These are phyloP conservation scores for Acanthoscelides obtectus DNA, from an alignment of 2,888 invertebrate species.

Conservation along the genomic window DNA sequence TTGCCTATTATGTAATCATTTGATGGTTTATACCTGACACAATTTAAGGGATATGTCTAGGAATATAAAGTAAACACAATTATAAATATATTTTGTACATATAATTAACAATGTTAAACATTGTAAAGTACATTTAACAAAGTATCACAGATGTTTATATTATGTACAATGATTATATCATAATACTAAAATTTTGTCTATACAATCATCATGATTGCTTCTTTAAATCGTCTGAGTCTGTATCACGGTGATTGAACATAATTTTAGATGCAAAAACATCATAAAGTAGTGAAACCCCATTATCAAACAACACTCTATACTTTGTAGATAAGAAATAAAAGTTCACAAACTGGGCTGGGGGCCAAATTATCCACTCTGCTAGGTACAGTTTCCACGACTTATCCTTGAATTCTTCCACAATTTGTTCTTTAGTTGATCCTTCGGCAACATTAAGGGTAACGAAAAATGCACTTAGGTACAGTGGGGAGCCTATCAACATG, in stretches of 20 bases:
- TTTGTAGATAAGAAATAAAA: slow-evolving; percentile 80
- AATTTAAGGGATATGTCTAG: too few species aligned
- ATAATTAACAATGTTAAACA: neutral
- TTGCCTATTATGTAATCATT: too few species aligned
- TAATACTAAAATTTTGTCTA: neutral
- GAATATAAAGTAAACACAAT: too few species aligned
- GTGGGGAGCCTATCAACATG: slow-evolving; percentile 78
- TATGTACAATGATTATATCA: neutral
- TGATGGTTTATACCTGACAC: too few species aligned
- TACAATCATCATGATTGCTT: neutral
- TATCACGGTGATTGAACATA: slow-evolving; percentile 49
- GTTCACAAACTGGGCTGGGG: slow-evolving; percentile 88
- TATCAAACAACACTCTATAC: slow-evolving; percentile 84
- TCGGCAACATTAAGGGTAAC: slow-evolving; percentile 70
- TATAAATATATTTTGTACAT: too few species aligned
- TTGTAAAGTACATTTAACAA: neutral
- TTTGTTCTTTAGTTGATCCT: slow-evolving; percentile 54
- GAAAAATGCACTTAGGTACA: slow-evolving; percentile 74
- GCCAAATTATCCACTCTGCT: slow-evolving; percentile 92
- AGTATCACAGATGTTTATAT: neutral
- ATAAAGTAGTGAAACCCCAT: slow-evolving; percentile 77
- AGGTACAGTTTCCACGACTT: slow-evolving; percentile 76
- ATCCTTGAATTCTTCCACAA: slow-evolving; percentile 61
- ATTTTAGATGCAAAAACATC: slow-evolving; percentile 82
- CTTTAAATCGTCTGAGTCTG: neutral